Evolutionary conservation across 2,797 vertebrate species (phyloP).

Genomic region (Decapterus maruadsi): DNA sequence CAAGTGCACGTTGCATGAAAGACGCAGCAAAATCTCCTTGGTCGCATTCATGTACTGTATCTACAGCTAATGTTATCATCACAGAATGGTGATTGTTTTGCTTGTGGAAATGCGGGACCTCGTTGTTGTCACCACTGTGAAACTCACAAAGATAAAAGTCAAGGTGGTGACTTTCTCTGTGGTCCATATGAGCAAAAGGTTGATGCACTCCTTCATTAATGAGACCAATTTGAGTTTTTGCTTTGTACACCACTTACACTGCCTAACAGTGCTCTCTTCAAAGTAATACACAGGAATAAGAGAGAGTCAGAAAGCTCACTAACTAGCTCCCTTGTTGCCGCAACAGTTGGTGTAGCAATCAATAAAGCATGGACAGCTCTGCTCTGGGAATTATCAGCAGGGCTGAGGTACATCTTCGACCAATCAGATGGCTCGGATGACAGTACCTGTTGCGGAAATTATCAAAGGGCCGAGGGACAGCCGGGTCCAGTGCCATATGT

Average conservation of each 20-base stretch:
- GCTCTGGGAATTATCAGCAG: slow-evolving; percentile 65
- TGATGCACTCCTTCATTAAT: slow-evolving; percentile 14
- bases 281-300: slow-evolving; percentile 26
- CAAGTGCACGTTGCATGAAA: slow-evolving; percentile 63
- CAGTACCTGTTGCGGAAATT: slow-evolving; percentile 72
- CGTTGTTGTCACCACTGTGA: not conserved
- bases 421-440: slow-evolving; percentile 65
- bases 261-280: slow-evolving; percentile 40
- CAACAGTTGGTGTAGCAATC: slow-evolving; percentile 77
- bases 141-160: not conserved
- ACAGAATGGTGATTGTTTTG: not conserved
- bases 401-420: slow-evolving; percentile 51
- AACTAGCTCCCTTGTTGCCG: slow-evolving; percentile 78
- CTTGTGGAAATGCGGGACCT: not conserved
- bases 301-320: slow-evolving; percentile 45
- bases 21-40: slow-evolving; percentile 29
- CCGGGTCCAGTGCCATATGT: slow-evolving; percentile 53
- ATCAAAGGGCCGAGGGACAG: slow-evolving; percentile 57
- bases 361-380: slow-evolving; percentile 69
- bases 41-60: slow-evolving; percentile 10
- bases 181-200: not conserved
- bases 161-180: not conserved
- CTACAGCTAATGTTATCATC: not conserved
- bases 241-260: slow-evolving; percentile 30
- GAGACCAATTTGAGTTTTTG: slow-evolving; percentile 14